Base-by-base conservation (phyloP, 2,113 vertebrate species). In the Myotis davidii region DNA sequence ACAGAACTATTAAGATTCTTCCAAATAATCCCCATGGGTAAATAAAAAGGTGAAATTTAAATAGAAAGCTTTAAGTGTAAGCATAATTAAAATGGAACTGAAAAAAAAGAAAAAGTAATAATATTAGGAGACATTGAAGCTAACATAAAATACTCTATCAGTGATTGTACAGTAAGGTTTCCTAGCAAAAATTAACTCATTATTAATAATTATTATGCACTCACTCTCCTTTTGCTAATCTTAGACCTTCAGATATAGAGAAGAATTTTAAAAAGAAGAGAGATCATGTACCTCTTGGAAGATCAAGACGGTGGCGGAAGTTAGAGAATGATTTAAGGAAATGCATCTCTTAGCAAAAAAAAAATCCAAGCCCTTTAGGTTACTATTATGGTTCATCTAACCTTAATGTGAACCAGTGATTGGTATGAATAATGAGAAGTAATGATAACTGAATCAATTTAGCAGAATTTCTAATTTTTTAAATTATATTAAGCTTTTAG, bases 271-370 rank as follows among this genome's bases (percentile, higher is more conserved):
- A 86, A 78, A 85, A 91, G 20, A 45, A 76, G 25, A 87, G 59
- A 42, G 76, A 42, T 10, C 27, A 86, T 34, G 54, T 79, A 59
- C 18, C 20, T 79, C 37, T 65, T 89, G 48, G 29, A 81, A 45
- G 39, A 81, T 37, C 48, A 91, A 64, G 25, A 54, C 1, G 13
- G 8, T 90, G 2, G 25, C 5, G 11, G 70, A 84, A 54, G n/a
- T 94, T 65, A 96, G n/a, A 96, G 23, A 88, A 52, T 42, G 25
- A 61, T 56, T 85, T 85, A 52, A 69, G n/a, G 65, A 95, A 94
- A 82, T 45, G 52, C 1, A 85, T 9, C 29, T 64, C n/a, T 56
- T 74, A 54, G 42, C 5, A 78, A 94, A 90, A 96, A 90, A 96
- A 81, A 7, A 92, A 69, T 21, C 16, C n/a, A 89, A 81, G 37